Evolutionary conservation across 2,797 vertebrate species (phyloP).

Genomic region (Orestias chungarensis): DNA sequence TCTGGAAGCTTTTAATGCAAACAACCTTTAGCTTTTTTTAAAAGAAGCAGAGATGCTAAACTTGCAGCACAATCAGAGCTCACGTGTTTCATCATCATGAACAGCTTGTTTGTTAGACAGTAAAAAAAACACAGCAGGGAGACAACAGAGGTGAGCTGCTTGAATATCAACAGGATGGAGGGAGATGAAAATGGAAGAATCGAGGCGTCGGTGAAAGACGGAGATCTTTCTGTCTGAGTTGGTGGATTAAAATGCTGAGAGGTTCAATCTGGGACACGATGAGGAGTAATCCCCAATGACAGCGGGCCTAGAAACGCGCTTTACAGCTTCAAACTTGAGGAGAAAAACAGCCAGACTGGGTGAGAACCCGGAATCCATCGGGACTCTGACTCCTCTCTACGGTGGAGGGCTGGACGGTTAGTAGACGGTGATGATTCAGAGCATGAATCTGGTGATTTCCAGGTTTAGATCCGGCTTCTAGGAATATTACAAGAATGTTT

Average conservation of each 20-base stretch:
- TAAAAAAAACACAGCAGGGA: background rate
- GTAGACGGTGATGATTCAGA: too few relatives aligned
- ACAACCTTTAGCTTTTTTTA: background rate
- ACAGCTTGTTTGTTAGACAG: conserved; percentile 5
- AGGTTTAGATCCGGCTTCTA: too few relatives aligned
- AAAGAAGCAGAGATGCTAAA: background rate
- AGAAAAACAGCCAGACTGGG: too few relatives aligned
- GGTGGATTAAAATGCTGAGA: conserved; percentile 21
- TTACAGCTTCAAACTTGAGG: background rate
- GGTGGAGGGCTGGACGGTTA: too few relatives aligned
- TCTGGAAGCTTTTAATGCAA: background rate
- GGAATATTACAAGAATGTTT: too few relatives aligned
- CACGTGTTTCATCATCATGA: background rate
- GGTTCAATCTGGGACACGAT: conserved; percentile 59
- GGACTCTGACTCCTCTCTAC: too few relatives aligned
- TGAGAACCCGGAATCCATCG: too few relatives aligned
- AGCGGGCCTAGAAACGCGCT: conserved; percentile 16
- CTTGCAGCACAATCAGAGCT: background rate
- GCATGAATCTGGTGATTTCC: too few relatives aligned
- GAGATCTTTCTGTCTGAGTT: conserved; percentile 37
- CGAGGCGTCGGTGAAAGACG: conserved; percentile 38
- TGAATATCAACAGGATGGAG: conserved; percentile 36
- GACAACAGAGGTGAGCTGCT: conserved; percentile 2
- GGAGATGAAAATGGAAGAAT: conserved; percentile 51
- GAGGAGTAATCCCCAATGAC: conserved; percentile 38